Base-by-base conservation (phyloP, 2,888 invertebrate species). In the Caenorhabditis plicata region DNA sequence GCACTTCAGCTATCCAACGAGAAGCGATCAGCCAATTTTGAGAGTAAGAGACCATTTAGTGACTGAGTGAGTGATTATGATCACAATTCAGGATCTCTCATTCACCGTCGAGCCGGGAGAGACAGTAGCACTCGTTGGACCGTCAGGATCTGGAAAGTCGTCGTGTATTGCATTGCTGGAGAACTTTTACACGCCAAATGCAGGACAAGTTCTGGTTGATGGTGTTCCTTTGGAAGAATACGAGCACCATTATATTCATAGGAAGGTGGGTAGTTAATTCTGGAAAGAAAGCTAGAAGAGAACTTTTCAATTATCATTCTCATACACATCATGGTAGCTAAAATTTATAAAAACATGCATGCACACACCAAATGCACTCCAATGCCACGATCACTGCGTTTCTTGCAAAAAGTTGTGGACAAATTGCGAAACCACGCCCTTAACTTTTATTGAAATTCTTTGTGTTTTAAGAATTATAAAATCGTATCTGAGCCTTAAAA, bases 1-100 rank as follows among this genome's bases (percentile, higher is more conserved):
- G 0, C 90, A 82, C 85, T 92, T 92, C 83, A 86, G 87, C 45
- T 93, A 93, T 82, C 92, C 92, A 1, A 88, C 89, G 0, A 86
- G 92, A 17, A 86, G 87, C 29, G 88, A 89, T 62, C 86, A 87
- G 46, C 85, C 87, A 45, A 89, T 92, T 9, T 83, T 93, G 8
- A 86, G 87, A 56, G 88, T 81, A 49, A 46, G 40, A 15, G 17
- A 36, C 8, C 9, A 23, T 4, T 35, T 49, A 46, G 7, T 17
- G 17, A 19, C 19, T 13, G 22, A 15, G 22, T 20, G 22, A 8
- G 13, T 33, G 33, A 15, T 15, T 33, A 29, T 11, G 23, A 11
- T n/a, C 32, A n/a, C 3, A 25, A 11, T 62, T 13, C 67, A 83
- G 82, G 76, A 82, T 55, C 71, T 83, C 11, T 77, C 75, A 4